Base-by-base conservation (phyloP, 1,140 invertebrate species). In the Pseudomyrmex flavicornis region DNA sequence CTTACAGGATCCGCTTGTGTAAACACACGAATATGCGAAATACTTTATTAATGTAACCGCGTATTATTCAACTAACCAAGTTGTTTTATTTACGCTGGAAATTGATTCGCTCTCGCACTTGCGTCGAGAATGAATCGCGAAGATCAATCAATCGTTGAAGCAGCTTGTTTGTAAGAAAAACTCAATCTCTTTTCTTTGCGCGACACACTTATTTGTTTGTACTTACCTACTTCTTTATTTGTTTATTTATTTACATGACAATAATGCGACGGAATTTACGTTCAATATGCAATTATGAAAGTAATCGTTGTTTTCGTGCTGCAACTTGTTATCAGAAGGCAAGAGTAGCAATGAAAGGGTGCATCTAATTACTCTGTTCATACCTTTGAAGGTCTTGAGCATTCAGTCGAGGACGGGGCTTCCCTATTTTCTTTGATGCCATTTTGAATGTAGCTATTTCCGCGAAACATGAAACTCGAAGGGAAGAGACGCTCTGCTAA, bases 1-100 rank as follows among this genome's bases (percentile, higher is more conserved):
- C 72, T 88, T 88, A 85, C 83, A 86, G 85, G 83, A 88, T 88
- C 66, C 80, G 56, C 72, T 73, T 88, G 66, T 88, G 83, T 88
- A 88, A 88, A 88, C 87, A 83, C 76, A 73, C 35, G 5, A 35
- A 35, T 61, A 69, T 72, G 58, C n/a, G 22, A 61, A 68, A 85
- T 88, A 88, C 86, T 88, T 88, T 69, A 56, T 70, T 44, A 46
- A 70, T 82, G 77, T 58, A 69, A 85, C 77, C n/a, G 44, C 20
- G 66, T 17, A 68, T 88, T 85, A 83, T 88, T 79, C 62, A 61
- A 35, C 48, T 82, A 77, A 85, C 75, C 73, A 87, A 70, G 70
- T 75, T 22, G 17, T 83, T 75, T 77, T 70, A 52, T 69, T 22
- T 76, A 59, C 54, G 22, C 63, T 22, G 22, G 7, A 52, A 46